Base-by-base conservation (phyloP, 2,113 vertebrate species). In the Megalops atlanticus region DNA sequence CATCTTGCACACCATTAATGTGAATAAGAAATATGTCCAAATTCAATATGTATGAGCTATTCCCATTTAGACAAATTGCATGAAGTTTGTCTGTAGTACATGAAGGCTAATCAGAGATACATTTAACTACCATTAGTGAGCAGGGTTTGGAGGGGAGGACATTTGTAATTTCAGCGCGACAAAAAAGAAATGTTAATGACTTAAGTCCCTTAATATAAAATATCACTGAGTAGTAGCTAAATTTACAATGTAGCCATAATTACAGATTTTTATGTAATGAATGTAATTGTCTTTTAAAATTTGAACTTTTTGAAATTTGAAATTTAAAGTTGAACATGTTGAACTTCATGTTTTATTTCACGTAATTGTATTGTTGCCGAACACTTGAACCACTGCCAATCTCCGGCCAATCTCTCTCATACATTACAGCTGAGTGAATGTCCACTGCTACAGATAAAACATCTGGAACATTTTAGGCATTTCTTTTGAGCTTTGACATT, bases 81-180 rank as follows among this genome's bases (percentile, higher is more conserved):
- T 76, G 80, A 83, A 85, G 84, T 83, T 85, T 85, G 82, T 85
- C 76, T 82, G 78, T 40, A 76, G 64, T 69, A 40, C 81, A 79
- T 47, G 58, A 74, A 83, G 81, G 77, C 84, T 83, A 83, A 85
- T 85, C 81, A 85, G 81, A 83, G 47, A 81, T 76, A 78, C 77
- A 85, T 85, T 85, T 85, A 85, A 85, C 78, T 74, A 49, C 79
- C 79, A 85, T 85, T 85, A 85, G 84, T 76, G 80, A 81, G 75
- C 43, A 40, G 33, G 38, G 16, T 47, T 54, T 33, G 27, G 40
- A 64, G 71, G 81, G 47, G 71, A 76, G 40, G 39, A 75, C 76
- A 81, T 85, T 85, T 81, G 73, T 83, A 81, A 81, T 47, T 45
- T 70, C 41, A 45, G 54, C 72, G 40, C 33, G 33, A 15, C 18